Evolutionary conservation across 1,140 invertebrate genomes (phyloP).

Genomic region (Anastrepha ludens): DNA sequence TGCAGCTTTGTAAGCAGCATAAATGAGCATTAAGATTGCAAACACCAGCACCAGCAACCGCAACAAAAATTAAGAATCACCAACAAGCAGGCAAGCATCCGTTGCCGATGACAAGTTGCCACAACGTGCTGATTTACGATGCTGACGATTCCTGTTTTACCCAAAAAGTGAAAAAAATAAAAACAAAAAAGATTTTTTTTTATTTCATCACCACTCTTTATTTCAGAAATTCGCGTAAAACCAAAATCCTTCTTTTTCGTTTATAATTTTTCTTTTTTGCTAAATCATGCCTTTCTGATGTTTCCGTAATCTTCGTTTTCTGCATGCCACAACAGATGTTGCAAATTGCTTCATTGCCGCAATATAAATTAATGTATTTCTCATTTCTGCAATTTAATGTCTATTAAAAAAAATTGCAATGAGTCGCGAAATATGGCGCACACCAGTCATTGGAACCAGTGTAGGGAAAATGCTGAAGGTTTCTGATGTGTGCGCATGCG

Average conservation of each 20-base stretch:
- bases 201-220: neutral
- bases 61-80: neutral
- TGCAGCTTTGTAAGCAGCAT: neutral
- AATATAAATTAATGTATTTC: conserved; percentile 49
- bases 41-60: neutral
- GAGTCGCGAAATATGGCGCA: conserved; percentile 40
- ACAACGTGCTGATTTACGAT: conserved; percentile 46
- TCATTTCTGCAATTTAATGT: conserved; percentile 45
- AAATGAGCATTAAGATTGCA: neutral
- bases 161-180: neutral
- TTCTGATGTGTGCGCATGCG: neutral
- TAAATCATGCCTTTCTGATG: neutral
- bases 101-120: conserved; percentile 47
- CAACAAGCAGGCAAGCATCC: neutral
- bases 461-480: neutral
- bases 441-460: neutral
- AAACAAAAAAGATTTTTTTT: neutral
- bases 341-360: conserved; percentile 38
- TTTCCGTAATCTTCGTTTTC: neutral
- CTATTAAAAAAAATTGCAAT: conserved; percentile 42
- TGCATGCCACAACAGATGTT: conserved; percentile 32
- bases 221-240: too few relatives aligned
- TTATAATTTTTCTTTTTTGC: neutral
- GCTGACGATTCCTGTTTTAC: neutral
- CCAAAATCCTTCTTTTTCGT: neutral